phyloP scores from a whole-genome alignment of 2,797 vertebrate species.

The Pipistrellus kuhlii region DNA sequence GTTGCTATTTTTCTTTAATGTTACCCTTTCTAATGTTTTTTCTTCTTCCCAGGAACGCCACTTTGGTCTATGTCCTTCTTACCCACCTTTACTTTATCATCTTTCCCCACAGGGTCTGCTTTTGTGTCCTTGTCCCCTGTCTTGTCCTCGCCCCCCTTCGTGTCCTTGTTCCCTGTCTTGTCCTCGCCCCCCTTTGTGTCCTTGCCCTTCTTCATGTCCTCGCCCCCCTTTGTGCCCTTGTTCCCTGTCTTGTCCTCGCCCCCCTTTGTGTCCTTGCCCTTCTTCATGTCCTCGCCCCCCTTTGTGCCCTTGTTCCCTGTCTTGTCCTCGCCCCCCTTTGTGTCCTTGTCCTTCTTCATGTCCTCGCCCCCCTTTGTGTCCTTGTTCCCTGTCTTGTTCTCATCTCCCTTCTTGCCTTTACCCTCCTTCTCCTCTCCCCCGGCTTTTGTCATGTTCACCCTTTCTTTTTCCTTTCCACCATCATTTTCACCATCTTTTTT shows the following conservation, averaged over 20 bases:
- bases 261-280: background rate
- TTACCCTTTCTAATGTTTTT: background rate
- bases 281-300: background rate
- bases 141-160: background rate
- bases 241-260: background rate
- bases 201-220: background rate
- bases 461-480: background rate
- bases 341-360: background rate
- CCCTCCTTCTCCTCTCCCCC: background rate
- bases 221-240: background rate
- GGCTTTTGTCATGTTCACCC: background rate
- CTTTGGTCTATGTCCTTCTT: background rate
- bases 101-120: background rate
- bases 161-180: background rate
- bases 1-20: background rate
- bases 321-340: background rate
- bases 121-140: background rate
- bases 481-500: background rate
- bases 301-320: background rate
- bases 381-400: background rate
- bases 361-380: background rate
- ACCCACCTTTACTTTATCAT: background rate
- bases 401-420: background rate
- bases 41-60: background rate
- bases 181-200: background rate